These are phyloP conservation scores for Fulmarus glacialis DNA, from an alignment of 2,113 vertebrate species.

Conservation along the genomic window DNA sequence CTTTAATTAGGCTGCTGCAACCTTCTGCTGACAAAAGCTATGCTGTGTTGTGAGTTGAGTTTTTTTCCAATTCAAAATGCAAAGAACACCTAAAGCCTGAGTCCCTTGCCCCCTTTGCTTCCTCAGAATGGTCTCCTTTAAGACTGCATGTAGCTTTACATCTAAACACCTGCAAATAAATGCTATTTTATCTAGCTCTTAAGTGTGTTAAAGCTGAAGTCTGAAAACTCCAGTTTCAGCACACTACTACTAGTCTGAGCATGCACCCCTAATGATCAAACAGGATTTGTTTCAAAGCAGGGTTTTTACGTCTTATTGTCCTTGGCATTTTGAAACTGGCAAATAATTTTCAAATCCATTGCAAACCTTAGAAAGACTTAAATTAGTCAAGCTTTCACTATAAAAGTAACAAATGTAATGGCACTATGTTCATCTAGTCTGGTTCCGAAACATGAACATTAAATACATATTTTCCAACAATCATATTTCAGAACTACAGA, in stretches of 20 bases:
- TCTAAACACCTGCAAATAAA: not conserved
- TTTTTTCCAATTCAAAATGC: not conserved
- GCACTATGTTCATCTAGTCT: not conserved
- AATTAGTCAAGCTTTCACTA: not conserved
- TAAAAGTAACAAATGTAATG: not conserved
- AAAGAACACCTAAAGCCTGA: not conserved
- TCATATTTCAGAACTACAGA: not conserved
- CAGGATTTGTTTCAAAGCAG: not conserved
- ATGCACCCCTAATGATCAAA: not conserved
- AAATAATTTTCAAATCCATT: not conserved
- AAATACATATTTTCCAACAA: not conserved
- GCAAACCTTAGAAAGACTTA: not conserved
- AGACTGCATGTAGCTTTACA: not conserved
- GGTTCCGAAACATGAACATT: not conserved
- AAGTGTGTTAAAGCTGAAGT: not conserved
- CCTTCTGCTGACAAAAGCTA: not conserved
- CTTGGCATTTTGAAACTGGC: not conserved
- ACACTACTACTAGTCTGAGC: not conserved
- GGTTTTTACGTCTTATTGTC: not conserved
- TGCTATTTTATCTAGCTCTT: not conserved
- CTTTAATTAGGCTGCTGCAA: not conserved
- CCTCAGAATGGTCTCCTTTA: not conserved
- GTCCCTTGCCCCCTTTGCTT: not conserved
- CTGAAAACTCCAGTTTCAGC: not conserved
- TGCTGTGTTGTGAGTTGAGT: accelerated